phyloP scores from a whole-genome alignment of 2,113 vertebrate genomes.

The Callaeas wilsoni region DNA sequence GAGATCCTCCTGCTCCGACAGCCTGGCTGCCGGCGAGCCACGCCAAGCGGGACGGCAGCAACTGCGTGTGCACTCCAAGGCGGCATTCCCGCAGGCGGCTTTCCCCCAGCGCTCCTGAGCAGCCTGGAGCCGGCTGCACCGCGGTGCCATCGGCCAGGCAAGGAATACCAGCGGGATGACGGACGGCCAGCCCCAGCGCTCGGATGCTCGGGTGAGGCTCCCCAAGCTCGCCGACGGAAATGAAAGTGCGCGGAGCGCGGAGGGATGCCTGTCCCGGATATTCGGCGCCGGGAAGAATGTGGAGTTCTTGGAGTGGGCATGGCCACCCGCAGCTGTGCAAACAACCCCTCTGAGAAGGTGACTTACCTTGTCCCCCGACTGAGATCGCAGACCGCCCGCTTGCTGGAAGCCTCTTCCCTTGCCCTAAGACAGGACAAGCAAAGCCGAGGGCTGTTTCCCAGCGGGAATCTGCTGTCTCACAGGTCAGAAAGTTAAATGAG shows the following conservation, averaged over 20 bases:
- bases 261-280: constrained; percentile 23
- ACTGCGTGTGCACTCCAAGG: rapidly evolving
- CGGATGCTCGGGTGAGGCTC: neutral
- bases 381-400: neutral
- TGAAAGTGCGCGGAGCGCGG: neutral
- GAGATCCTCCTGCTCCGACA: neutral
- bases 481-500: neutral
- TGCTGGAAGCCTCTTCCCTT: neutral
- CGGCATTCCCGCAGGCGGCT: neutral
- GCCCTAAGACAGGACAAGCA: neutral
- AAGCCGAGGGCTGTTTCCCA: neutral
- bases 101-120: neutral
- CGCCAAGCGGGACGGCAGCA: neutral
- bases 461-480: neutral
- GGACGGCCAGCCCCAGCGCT: neutral
- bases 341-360: neutral
- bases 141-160: neutral
- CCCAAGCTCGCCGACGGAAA: neutral
- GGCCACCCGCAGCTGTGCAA: constrained; percentile 27
- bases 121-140: rapidly evolving
- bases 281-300: neutral
- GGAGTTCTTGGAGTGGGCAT: neutral
- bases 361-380: neutral
- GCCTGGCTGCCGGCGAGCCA: neutral
- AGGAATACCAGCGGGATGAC: rapidly evolving